Base-by-base conservation (phyloP, 2,888 invertebrate species). In the Auanema sp. region DNA sequence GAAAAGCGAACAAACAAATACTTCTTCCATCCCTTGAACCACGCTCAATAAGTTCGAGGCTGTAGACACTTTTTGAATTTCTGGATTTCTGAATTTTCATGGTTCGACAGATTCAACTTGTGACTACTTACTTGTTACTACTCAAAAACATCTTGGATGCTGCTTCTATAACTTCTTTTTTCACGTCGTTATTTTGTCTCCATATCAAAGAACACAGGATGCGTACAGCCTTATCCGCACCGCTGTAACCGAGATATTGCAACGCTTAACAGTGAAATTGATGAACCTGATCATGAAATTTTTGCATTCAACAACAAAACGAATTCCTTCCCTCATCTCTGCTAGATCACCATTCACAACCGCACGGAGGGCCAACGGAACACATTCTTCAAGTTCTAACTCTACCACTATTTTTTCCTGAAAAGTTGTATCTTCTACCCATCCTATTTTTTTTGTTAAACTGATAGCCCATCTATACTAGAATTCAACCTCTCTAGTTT, bases 241-340 rank as follows among this genome's bases (percentile, higher is more conserved):
- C 71, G 23, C 67, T 64, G 54, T 14, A 62, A 56, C n/a, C 4
- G 44, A 44, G 2, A 57, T 57, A 24, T 1, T 14, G 33, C 11
- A 54, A 23, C 54, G 1, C 14, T 14, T 24, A 11, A 11, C 14
- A 1, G 12, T 2, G 52, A 16, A 24, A 23, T 10, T 23, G 33
- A n/a, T 23, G 24, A 12, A 66, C 67, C 52, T 42, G n/a, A 78
- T 66, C 42, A 64, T 69, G 74, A 86, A 85, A 72, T 85, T 83
- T 49, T 71, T 67, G 71, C 80, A 80, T 21, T 90, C 89, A 0
- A 91, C 91, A 76, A 95, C 91, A 83, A 94, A 92, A 65, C 91
- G 90, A 25, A 95, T 90, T 0, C 94, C 91, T 84, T 94, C 75
- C 53, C 65, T 68, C 50, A 77, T 69, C 43, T 77, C 77, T 10